These are phyloP conservation scores for Phaedon cochleariae DNA, from an alignment of 2,888 invertebrate species.

Conservation along the genomic window DNA sequence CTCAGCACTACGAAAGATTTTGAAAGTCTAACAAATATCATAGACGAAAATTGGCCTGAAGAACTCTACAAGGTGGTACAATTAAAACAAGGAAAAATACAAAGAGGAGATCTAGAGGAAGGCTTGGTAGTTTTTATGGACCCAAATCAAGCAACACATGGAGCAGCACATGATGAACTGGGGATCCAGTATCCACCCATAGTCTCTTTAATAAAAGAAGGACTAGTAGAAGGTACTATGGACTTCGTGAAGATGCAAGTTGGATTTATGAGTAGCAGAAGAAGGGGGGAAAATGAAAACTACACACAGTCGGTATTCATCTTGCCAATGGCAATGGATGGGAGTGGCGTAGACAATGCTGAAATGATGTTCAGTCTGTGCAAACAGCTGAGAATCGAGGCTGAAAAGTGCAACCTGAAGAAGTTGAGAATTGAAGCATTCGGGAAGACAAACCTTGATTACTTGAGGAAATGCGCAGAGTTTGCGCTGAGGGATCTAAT, in stretches of 20 bases:
- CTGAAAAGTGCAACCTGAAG: neutral
- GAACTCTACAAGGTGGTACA: neutral
- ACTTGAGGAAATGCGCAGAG: slow-evolving; percentile 9
- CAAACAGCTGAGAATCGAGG: slow-evolving; percentile 11
- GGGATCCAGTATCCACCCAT: neutral
- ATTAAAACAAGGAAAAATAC: neutral
- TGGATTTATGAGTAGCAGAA: neutral
- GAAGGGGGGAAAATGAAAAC: neutral
- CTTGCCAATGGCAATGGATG: neutral
- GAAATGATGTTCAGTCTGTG: neutral
- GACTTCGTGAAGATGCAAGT: slow-evolving; percentile 1
- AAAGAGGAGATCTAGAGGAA: neutral
- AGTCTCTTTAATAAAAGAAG: neutral
- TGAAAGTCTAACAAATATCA: neutral
- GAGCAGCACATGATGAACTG: neutral
- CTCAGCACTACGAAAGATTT: neutral
- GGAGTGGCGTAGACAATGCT: neutral
- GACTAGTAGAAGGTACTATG: neutral
- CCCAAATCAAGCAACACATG: neutral
- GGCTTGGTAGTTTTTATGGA: neutral
- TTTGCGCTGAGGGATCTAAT: neutral
- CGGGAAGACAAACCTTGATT: neutral
- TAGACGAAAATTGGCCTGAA: neutral
- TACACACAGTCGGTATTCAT: neutral
- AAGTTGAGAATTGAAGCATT: neutral